A percentile compares a stretch with the other conserved stretches of the same genome.
Evolutionary conservation across 2,888 invertebrate genomes (phyloP).

Genomic region (Drosophila putrida): DNA sequence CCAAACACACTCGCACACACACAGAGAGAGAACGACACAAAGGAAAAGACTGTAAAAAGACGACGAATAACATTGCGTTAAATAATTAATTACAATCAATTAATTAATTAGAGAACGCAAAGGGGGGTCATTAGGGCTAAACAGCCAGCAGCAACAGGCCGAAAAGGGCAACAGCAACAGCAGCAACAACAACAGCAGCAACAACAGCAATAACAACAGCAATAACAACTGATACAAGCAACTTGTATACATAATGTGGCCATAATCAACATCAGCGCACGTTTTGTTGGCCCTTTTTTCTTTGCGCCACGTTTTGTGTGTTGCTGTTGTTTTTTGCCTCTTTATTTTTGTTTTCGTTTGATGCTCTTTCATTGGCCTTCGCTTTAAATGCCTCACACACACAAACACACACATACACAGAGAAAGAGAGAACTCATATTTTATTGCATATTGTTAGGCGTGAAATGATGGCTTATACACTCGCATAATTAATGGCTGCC

Average conservation of each 20-base stretch:
- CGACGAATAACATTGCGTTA: conserved; percentile 65
- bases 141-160: conserved; percentile 45
- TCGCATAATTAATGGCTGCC: conserved; percentile 66
- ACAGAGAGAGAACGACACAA: conserved; percentile 1
- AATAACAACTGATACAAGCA: conserved; percentile 32
- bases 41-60: conserved; percentile 55
- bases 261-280: conserved; percentile 65
- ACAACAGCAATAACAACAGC: conserved; percentile 23
- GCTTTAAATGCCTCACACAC: conserved; percentile 24
- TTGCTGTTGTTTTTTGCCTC: conserved; percentile 1
- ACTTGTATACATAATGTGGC: conserved; percentile 71
- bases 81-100: conserved; percentile 83
- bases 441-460: conserved; percentile 74
- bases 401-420: conserved; percentile 7
- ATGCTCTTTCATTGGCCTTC: conserved; percentile 35
- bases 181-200: conserved; percentile 22
- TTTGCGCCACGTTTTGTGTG: neutral
- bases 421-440: conserved; percentile 41
- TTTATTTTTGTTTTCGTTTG: conserved; percentile 16
- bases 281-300: conserved; percentile 35
- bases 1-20: conserved; percentile 2
- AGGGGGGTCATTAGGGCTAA: conserved; percentile 67
- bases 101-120: conserved; percentile 81
- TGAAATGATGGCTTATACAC: conserved; percentile 61
- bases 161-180: conserved; percentile 27